Conservation (phyloP, 2,113 vertebrate species). For the Abramis brama region DNA sequence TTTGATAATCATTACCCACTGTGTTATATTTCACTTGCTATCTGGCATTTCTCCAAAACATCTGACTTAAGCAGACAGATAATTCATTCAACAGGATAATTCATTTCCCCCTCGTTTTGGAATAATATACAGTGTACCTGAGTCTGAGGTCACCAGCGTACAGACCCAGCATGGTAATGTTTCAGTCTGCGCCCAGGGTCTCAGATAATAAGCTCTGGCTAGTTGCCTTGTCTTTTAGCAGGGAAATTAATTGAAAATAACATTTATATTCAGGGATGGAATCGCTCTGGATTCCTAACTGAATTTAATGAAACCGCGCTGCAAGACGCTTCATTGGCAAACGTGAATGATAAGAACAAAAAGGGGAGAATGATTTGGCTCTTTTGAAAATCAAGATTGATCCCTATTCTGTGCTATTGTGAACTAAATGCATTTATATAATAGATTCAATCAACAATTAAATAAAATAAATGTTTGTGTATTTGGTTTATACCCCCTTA, state of each 20-base stretch:
- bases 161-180: slow-evolving; percentile 50
- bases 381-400: slow-evolving; percentile 7
- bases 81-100: slow-evolving; percentile 31
- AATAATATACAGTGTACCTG: slow-evolving; percentile 51
- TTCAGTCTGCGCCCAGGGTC: slow-evolving; percentile 48
- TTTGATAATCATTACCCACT: background rate
- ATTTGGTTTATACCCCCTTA: background rate
- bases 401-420: background rate
- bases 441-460: background rate
- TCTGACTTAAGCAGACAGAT: slow-evolving; percentile 20
- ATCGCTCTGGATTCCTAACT: slow-evolving; percentile 49
- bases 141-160: slow-evolving; percentile 44
- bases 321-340: slow-evolving; percentile 25
- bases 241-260: slow-evolving; percentile 63
- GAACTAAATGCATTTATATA: background rate
- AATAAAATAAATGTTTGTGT: background rate
- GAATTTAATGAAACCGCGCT: slow-evolving; percentile 43
- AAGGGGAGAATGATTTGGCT: background rate
- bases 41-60: slow-evolving; percentile 26
- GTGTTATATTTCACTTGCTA: slow-evolving; percentile 13
- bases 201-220: slow-evolving; percentile 62
- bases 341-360: slow-evolving; percentile 30
- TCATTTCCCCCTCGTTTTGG: slow-evolving; percentile 6
- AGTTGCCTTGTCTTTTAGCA: slow-evolving; percentile 56
- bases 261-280: slow-evolving; percentile 52